Base-by-base conservation (phyloP, 2,888 invertebrate genomes). In the Hipparchia semele region DNA sequence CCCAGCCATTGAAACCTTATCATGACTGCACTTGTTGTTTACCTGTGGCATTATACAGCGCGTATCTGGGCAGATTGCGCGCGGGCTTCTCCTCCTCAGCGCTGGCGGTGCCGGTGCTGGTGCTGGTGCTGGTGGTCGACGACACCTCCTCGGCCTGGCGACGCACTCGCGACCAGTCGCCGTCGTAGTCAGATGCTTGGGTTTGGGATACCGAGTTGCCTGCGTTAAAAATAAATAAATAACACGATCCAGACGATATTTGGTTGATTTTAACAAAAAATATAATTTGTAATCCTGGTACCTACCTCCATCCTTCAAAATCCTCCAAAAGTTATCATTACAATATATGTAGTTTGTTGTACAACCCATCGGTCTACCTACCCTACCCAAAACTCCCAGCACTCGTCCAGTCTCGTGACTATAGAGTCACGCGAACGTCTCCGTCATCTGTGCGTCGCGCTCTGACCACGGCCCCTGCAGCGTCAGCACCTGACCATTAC, bases 401-500 rank as follows among this genome's bases (percentile, higher is more conserved):
- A 95, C 95, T 72, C 92, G 87, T 2, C 95, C 95, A 6, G 88
- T 85, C 0, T 95, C 95, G 76, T 95, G 75, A 95, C 77, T 95
- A 89, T 0, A 95, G 92, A 95, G 92, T 12, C 95, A 88, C 0
- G 94, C 94, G 79, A 94, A 95, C 8, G 94, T 94, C 77, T 95
- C 94, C 7, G 95, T 91, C 86, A 95, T 92, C 84, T 95, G 95
- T 0, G 94, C 94, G 73, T 95, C 95, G 61, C 95, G 94, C 80
- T 95, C 95, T 39, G 95, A 94, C 86, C 91, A 92, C n/a, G 94
- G 94, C 0, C 95, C 95, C 82, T 94, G 94, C 64, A 95, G 86
- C 4, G 94, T 94, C 68, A 95, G 39, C 39, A 39, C 39, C 39
- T 39, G 39, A 39, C 39, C 39, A 5, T 39, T 5, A 39, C 39